These are phyloP conservation scores for Acrocera orbiculus DNA, from an alignment of 2,888 invertebrate species.

Conservation along the genomic window DNA sequence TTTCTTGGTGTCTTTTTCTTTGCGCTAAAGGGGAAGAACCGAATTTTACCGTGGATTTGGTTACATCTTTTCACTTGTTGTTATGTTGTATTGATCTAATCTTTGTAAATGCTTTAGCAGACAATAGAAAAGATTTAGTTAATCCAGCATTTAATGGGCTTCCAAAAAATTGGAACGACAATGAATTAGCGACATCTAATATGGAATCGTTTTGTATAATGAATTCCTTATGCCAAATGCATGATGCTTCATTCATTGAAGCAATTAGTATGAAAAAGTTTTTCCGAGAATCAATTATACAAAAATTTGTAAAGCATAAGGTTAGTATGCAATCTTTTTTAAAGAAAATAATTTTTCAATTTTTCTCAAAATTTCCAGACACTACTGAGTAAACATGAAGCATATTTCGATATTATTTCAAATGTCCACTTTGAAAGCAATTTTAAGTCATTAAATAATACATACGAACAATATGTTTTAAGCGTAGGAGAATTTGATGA, in stretches of 20 bases:
- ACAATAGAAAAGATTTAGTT: slow-evolving; percentile 66
- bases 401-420: slow-evolving; percentile 59
- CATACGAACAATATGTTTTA: slow-evolving; percentile 80
- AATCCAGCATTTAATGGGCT: slow-evolving; percentile 66
- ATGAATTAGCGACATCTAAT: slow-evolving; percentile 31
- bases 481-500: slow-evolving; percentile 93
- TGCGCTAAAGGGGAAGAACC: slow-evolving; percentile 76
- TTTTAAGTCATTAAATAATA: slow-evolving; percentile 63
- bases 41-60: slow-evolving; percentile 76
- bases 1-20: slow-evolving; percentile 86
- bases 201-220: slow-evolving; percentile 66
- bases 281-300: slow-evolving; percentile 62
- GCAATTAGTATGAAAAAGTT: slow-evolving; percentile 83
- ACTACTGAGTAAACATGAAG: slow-evolving; percentile 52
- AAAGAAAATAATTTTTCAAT: neutral
- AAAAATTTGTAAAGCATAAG: slow-evolving; percentile 32
- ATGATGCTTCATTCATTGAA: slow-evolving; percentile 69
- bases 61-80: slow-evolving; percentile 83
- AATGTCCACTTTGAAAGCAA: slow-evolving; percentile 67
- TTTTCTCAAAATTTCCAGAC: slow-evolving; percentile 33
- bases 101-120: slow-evolving; percentile 68
- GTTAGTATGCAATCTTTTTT: slow-evolving; percentile 15
- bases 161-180: slow-evolving; percentile 46
- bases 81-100: slow-evolving; percentile 82
- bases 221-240: slow-evolving; percentile 58